Evolutionary conservation across 2,888 invertebrate genomes (phyloP).

Genomic region (Synergus umbraculus): DNA sequence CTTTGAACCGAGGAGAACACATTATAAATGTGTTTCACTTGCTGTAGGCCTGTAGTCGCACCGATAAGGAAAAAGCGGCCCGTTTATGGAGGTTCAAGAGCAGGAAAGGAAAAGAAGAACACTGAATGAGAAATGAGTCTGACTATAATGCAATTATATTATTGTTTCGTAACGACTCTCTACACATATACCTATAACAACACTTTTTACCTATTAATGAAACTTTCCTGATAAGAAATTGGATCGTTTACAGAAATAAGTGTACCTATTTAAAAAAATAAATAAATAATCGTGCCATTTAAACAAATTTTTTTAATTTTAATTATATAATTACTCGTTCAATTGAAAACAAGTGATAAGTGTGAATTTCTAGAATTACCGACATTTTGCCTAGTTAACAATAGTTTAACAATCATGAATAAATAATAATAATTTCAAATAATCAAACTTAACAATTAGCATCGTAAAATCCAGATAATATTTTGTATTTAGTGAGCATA

Average conservation of each 20-base stretch:
- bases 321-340: too few relatives aligned
- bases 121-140: not conserved
- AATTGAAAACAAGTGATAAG: not conserved
- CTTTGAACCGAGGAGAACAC: slow-evolving; percentile 60
- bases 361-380: not conserved
- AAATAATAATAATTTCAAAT: not conserved
- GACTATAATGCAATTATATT: slow-evolving; percentile 17
- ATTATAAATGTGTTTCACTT: slow-evolving; percentile 45
- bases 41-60: slow-evolving; percentile 7
- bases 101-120: slow-evolving; percentile 13
- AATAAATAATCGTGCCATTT: too few relatives aligned
- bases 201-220: not conserved
- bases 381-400: too few relatives aligned
- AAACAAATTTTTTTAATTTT: too few relatives aligned
- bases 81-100: slow-evolving; percentile 44
- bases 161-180: slow-evolving; percentile 7
- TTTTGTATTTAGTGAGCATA: slow-evolving; percentile 18
- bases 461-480: slow-evolving; percentile 20
- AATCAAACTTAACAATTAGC: not conserved
- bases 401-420: not conserved
- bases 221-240: slow-evolving; percentile 29
- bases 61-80: slow-evolving; percentile 11
- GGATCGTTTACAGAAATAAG: not conserved
- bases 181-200: not conserved
- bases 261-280: too few relatives aligned